Base-by-base conservation (phyloP, 1,140 invertebrate genomes). In the Drosophila ohnishii region DNA sequence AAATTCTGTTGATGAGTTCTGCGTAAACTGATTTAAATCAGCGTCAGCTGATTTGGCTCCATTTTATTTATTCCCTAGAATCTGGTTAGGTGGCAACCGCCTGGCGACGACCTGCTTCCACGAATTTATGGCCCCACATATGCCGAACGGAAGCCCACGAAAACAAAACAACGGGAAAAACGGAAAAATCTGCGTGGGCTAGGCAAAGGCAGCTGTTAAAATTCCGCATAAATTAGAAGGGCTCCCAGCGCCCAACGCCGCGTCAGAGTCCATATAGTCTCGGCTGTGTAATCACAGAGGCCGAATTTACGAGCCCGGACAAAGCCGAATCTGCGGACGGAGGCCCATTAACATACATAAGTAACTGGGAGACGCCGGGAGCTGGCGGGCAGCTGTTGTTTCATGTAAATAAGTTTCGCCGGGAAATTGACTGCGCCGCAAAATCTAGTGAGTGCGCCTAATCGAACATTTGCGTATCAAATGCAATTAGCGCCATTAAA, bases 1-100 rank as follows among this genome's bases (percentile, higher is more conserved):
- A 87, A 88, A 84, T 84, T 74, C 59, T 35, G 44, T 47, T 72
- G 66, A 82, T 82, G 71, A 75, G 69, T 78, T 75, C 55, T 72
- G 47, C 69, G 64, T 71, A 79, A 87, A 88, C 80, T 74, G 80
- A 87, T 88, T 88, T 88, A 87, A 87, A 88, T 87, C 83, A 76
- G 67, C 73, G 78, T 75, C 57, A 66, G 78, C 75, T 64, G 76
- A 79, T 83, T 77, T 74, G 59, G 45, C 61, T 42, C 66, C 58
- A 57, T 80, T 83, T 78, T 84, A 75, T 78, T 80, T 87, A 76
- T 88, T 61, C 57, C 55, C 48, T 8, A 59, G 51, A 78, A 78
- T 85, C 64, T 69, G 59, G 53, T 69, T 78, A 72, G 51, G 57
- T 65, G 53, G 77, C 39, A 30, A 50, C 37, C 32, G 45, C 39